phyloP scores from a whole-genome alignment of 2,797 vertebrate species.

The Nasua narica region DNA sequence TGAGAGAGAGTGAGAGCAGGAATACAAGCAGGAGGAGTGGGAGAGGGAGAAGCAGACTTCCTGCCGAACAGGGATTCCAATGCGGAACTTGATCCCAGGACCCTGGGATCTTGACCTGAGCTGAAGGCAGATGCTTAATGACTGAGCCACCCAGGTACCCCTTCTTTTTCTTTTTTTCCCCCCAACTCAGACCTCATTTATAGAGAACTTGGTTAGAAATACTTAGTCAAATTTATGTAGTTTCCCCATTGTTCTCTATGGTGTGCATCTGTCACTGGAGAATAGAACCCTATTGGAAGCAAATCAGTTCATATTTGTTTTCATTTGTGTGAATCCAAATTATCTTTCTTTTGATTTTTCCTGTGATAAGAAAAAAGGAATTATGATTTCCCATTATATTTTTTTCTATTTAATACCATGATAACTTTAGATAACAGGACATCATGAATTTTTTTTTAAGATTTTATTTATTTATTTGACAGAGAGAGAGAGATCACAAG shows the following conservation, averaged over 20 bases:
- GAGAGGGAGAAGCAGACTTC: no score
- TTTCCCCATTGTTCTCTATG: not conserved
- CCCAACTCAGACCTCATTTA: not conserved
- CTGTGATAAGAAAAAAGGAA: not conserved
- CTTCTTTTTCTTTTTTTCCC: not conserved
- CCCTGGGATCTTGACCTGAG: no score
- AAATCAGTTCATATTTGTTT: not conserved
- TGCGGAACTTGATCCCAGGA: no score
- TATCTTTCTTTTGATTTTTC: not conserved
- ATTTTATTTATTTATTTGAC: no score
- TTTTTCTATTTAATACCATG: not conserved
- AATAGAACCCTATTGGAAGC: not conserved
- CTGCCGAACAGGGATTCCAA: no score
- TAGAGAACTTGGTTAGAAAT: not conserved
- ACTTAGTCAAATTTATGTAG: not conserved
- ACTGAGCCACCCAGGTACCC: no score
- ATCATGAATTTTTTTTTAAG: not conserved
- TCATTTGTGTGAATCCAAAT: conserved; percentile 32
- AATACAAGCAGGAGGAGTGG: no score
- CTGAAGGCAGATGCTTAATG: no score
- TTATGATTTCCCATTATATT: not conserved
- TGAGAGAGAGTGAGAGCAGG: no score
- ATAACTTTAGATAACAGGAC: not conserved
- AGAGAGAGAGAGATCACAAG: no score
- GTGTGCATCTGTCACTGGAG: not conserved